These are phyloP conservation scores for Sus cebifrons DNA, from an alignment of 2,797 vertebrate genomes.

Conservation along the genomic window DNA sequence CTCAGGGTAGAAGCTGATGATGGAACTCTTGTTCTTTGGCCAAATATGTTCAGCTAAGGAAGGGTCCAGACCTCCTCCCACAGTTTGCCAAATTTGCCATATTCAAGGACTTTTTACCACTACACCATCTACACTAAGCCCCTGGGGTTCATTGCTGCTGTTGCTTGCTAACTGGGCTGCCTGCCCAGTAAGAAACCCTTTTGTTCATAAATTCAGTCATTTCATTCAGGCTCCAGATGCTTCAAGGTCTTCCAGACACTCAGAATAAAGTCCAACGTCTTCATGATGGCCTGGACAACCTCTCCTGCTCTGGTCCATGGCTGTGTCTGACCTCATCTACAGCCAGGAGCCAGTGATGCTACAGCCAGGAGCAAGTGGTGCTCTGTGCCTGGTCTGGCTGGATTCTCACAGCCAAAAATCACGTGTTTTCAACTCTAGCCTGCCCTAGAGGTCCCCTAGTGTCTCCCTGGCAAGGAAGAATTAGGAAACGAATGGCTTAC, in stretches of 20 bases:
- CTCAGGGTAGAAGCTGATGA: neutral
- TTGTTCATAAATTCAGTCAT: neutral
- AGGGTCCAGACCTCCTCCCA: neutral
- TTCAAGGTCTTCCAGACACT: neutral
- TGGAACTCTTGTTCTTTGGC: neutral
- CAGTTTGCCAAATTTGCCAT: rapidly evolving
- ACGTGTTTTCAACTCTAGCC: rapidly evolving
- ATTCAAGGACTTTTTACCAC: rapidly evolving
- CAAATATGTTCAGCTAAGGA: neutral
- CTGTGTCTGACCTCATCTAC: neutral
- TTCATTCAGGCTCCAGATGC: neutral
- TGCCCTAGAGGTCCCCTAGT: rapidly evolving
- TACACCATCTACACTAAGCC: rapidly evolving
- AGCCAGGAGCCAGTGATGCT: rapidly evolving
- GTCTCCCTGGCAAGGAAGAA: neutral
- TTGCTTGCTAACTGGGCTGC: rapidly evolving
- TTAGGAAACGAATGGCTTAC: neutral
- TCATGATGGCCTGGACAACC: neutral
- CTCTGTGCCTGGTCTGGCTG: neutral
- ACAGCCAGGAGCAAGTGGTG: rapidly evolving
- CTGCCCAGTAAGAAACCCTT: neutral
- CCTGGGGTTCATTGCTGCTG: rapidly evolving
- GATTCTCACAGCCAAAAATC: neutral
- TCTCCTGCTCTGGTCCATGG: too few species aligned
- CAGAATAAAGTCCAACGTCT: neutral